Conservation (phyloP, 2,797 vertebrate species). For the Phataginus tetradactyla region DNA sequence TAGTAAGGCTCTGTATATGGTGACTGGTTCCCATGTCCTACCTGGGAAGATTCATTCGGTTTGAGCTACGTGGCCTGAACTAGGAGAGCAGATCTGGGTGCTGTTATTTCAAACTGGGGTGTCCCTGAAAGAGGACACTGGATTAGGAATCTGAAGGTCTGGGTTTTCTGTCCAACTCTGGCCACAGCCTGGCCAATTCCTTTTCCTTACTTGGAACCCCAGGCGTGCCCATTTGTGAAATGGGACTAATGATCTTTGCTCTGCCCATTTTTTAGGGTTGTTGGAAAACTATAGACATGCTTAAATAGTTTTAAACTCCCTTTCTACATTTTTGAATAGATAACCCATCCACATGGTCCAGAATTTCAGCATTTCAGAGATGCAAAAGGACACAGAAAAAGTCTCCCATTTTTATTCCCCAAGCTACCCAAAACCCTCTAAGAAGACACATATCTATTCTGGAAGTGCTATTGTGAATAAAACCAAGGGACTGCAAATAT, state of each 20-base stretch:
- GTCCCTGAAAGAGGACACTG: background rate
- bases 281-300: background rate
- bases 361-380: background rate
- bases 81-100: background rate
- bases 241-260: background rate
- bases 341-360: background rate
- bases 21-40: background rate
- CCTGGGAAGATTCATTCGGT: background rate
- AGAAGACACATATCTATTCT: background rate
- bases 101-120: background rate
- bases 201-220: background rate
- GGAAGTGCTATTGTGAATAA: background rate
- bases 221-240: background rate
- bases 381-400: background rate
- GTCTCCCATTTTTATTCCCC: background rate
- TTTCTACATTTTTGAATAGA: slow-evolving; percentile 2
- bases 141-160: background rate
- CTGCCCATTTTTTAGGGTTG: background rate
- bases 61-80: background rate
- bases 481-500: background rate
- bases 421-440: background rate
- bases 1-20: background rate
- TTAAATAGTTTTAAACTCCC: background rate
- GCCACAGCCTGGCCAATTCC: background rate
- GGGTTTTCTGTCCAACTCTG: background rate